phyloP scores from a whole-genome alignment of 2,113 vertebrate genomes.

The Columba livia region DNA sequence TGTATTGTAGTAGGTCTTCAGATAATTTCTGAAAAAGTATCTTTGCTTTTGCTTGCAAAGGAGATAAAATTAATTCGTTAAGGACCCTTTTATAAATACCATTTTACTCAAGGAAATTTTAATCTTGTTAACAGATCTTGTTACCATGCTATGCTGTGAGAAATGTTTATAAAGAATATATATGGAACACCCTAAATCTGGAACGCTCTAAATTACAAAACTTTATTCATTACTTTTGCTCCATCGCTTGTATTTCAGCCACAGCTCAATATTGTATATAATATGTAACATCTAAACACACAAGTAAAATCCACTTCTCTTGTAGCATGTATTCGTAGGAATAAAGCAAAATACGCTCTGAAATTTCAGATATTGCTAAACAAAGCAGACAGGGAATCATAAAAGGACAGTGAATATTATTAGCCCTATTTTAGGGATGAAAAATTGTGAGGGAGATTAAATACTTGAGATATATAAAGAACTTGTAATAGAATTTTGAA shows the following conservation, averaged over 20 bases:
- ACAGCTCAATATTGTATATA: neutral
- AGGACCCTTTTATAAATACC: neutral
- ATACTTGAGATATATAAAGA: conserved; percentile 21
- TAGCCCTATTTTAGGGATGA: conserved; percentile 12
- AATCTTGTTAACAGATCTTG: neutral
- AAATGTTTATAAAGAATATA: neutral
- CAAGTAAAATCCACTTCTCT: neutral
- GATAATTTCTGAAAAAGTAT: neutral
- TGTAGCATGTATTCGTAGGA: neutral
- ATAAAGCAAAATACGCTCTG: neutral
- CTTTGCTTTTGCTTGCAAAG: conserved; percentile 6
- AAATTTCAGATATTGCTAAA: neutral
- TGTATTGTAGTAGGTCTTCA: neutral
- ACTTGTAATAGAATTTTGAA: conserved; percentile 8
- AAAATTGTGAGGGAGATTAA: conserved; percentile 18
- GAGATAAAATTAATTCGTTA: conserved; percentile 31
- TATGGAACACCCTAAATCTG: neutral
- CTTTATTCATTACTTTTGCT: neutral
- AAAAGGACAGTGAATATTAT: conserved; percentile 2
- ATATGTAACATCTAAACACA: neutral
- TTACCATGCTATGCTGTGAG: neutral
- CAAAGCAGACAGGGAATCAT: neutral
- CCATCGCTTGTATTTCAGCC: neutral
- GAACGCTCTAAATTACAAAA: neutral
- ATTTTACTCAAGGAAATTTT: neutral